Evolutionary conservation across 2,113 vertebrate genomes (phyloP).

Genomic region (Riparia riparia): DNA sequence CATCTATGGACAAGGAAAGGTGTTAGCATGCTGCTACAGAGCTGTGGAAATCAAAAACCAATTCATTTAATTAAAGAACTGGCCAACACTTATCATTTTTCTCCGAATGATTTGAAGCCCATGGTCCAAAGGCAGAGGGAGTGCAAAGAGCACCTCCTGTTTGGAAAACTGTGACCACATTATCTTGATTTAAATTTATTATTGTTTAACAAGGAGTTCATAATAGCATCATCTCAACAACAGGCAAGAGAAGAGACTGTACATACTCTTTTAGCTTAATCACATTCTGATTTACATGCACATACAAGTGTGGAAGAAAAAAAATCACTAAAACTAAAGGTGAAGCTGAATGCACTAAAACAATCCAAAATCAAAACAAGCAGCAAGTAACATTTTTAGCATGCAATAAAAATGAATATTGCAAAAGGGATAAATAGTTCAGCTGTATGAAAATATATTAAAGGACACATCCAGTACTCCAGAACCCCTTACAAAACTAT

Average conservation of each 20-base stretch:
- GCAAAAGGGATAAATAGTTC: background rate
- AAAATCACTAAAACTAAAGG: slow-evolving; percentile 2
- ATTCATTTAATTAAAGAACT: slow-evolving; percentile 72
- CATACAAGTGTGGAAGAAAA: background rate
- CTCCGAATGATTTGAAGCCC: background rate
- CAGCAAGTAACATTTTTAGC: slow-evolving; percentile 42
- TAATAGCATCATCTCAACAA: slow-evolving; percentile 22
- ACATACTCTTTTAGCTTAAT: background rate
- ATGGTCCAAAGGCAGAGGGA: background rate
- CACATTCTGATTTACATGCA: slow-evolving; percentile 35
- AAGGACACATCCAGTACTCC: background rate
- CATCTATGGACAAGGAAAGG: slow-evolving; percentile 2
- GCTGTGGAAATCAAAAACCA: slow-evolving; percentile 70
- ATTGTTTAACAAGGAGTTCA: slow-evolving; percentile 6
- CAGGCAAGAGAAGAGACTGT: slow-evolving; percentile 2
- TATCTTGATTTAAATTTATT: slow-evolving; percentile 18
- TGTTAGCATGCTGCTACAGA: slow-evolving; percentile 52
- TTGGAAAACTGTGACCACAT: background rate
- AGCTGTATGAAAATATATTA: background rate
- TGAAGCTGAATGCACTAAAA: background rate
- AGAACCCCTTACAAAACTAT: background rate
- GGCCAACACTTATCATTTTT: slow-evolving; percentile 28
- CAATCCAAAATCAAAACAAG: slow-evolving; percentile 43
- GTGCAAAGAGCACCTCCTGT: slow-evolving; percentile 6
- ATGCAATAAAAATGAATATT: slow-evolving; percentile 45